Evolutionary conservation across 2,797 vertebrate genomes (phyloP).

Genomic region (Emys orbicularis): DNA sequence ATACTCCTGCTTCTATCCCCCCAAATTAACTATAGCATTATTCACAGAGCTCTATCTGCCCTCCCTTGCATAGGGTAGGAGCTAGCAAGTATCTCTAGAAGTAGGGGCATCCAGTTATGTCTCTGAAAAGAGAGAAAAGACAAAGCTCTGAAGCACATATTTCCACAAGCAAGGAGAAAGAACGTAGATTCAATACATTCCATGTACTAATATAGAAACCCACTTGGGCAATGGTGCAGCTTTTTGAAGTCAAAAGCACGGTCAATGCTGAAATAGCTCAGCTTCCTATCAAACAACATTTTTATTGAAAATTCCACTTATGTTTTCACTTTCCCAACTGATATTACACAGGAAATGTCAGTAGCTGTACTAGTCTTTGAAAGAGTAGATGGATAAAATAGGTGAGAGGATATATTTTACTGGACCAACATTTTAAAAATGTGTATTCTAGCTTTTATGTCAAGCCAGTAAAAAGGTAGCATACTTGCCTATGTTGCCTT

Average conservation of each 20-base stretch:
- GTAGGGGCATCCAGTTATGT: neutral
- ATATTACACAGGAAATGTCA: constrained; percentile 63
- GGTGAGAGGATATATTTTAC: constrained; percentile 58
- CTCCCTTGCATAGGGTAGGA: neutral
- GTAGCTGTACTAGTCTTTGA: constrained; percentile 65
- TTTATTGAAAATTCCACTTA: constrained; percentile 74
- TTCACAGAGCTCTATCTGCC: neutral
- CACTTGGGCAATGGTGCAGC: neutral
- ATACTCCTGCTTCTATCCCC: constrained; percentile 13
- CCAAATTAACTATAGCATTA: neutral
- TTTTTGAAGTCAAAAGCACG: constrained; percentile 1
- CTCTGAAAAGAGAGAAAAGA: neutral
- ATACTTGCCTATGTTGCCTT: neutral
- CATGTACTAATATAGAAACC: neutral
- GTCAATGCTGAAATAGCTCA: constrained; percentile 36
- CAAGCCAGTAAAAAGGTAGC: neutral
- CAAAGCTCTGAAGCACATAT: accelerated
- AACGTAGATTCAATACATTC: constrained; percentile 6
- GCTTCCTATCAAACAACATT: constrained; percentile 21
- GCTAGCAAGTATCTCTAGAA: neutral
- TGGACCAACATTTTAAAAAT: constrained; percentile 37
- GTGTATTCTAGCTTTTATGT: constrained; percentile 4
- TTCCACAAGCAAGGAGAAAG: neutral
- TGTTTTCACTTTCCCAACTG: constrained; percentile 68
- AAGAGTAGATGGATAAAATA: constrained; percentile 38